Base-by-base conservation (phyloP, 2,797 vertebrate genomes). In the Brachyalestes nurse region DNA sequence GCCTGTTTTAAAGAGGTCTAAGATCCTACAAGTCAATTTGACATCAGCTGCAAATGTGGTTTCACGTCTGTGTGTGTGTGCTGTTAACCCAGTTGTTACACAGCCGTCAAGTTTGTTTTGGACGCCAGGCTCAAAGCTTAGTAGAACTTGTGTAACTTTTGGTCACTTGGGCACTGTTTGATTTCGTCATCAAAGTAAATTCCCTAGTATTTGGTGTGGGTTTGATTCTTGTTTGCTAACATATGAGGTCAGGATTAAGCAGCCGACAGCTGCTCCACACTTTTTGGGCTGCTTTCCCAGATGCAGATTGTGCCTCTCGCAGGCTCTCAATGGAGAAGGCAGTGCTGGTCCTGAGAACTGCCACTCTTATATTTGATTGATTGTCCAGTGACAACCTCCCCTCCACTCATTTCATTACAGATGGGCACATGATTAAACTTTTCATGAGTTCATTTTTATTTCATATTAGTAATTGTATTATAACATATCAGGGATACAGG, bases 61-160 rank as follows among this genome's bases (percentile, higher is more conserved):
- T 47, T 65, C 38, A 8, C 66, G 28, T 80, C 42, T 49, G 38
- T 0, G 69, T 16, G 67, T 16, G 82, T 76, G 82, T 47, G 45
- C 25, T 45, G 21, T 66, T 79, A 60, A 80, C 34, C 66, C 77
- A 45, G 66, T 55, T 76, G 58, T 73, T 62, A 79, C 53, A 6
- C 17, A 10, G 53, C 23, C 62, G 82, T 71, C 73, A 21, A 73
- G 79, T 86, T 84, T 72, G 74, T 49, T 80, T 78, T 80, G 82
- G 85, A 70, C 51, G 14, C 72, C 58, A 61, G 71, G n/a, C 53
- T 75, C 71, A 62, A 58, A 74, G 45, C 17, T 28, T 60, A 23
- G 5, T 9, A 57, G 69, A 79, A 23, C 40, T 47, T 42, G 2
- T 60, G 70, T 72, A 3, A 67, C 75, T 55, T 78, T 67, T 19